phyloP scores from a whole-genome alignment of 2,113 vertebrate species.

The Colaptes auratus region DNA sequence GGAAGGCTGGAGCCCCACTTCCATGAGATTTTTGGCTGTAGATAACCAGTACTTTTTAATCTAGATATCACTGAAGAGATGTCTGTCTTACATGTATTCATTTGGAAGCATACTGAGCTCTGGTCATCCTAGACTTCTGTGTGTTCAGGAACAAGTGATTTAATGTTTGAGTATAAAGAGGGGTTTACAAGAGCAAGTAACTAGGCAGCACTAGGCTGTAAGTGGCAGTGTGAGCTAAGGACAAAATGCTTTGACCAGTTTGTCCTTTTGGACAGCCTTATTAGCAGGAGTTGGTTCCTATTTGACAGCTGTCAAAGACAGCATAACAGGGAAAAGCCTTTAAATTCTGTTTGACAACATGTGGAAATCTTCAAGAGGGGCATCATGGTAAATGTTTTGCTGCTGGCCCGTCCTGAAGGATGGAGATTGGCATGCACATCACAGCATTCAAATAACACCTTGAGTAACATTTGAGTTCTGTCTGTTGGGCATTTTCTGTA shows the following conservation, averaged over 20 bases:
- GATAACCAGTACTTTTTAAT: background rate
- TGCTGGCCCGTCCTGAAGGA: background rate
- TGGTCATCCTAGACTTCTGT: background rate
- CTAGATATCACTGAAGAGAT: background rate
- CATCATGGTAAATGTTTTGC: background rate
- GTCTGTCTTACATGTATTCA: background rate
- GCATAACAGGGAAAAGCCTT: background rate
- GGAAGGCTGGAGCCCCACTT: background rate
- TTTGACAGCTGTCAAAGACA: slow-evolving; percentile 10
- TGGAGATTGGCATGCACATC: background rate
- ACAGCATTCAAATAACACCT: background rate
- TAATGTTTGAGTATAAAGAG: background rate
- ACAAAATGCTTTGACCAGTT: background rate
- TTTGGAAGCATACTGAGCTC: background rate
- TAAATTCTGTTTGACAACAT: background rate
- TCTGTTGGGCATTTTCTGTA: background rate
- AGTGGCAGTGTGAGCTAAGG: background rate
- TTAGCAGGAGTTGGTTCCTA: background rate
- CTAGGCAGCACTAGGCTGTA: background rate
- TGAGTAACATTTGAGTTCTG: background rate
- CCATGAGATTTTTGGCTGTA: background rate
- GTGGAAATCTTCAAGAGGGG: background rate
- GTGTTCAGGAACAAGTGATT: background rate
- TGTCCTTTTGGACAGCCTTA: background rate
- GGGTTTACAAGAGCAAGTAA: background rate